A percentile compares a stretch with the other conserved stretches of the same genome.
phyloP scores from a whole-genome alignment of 23 tunicate genomes.

The Phallusia fumigata region DNA sequence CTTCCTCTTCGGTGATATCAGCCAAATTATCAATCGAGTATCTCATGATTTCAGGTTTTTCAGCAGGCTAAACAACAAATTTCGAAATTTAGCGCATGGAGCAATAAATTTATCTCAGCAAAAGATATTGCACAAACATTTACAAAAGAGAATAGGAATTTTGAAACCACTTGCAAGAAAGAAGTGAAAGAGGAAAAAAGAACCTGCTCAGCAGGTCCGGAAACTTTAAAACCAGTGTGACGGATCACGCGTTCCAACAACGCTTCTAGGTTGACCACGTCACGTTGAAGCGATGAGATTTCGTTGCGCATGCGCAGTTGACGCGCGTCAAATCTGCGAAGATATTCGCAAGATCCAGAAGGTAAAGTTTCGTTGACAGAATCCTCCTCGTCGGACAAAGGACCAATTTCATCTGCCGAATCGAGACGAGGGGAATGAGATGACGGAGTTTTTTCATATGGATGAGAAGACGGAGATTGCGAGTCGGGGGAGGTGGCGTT shows the following conservation, averaged over 20 bases:
- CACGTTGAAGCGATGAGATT: background rate
- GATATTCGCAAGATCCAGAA: slow-evolving; percentile 10
- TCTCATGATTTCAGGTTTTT: slow-evolving; percentile 23
- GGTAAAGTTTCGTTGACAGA: too few relatives aligned
- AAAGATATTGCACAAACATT: background rate
- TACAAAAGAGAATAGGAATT: background rate
- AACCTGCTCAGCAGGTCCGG: background rate
- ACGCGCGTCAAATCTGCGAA: slow-evolving; percentile 1
- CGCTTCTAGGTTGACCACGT: background rate
- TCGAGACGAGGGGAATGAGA: background rate
- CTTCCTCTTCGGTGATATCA: slow-evolving; percentile 47
- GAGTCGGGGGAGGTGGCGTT: background rate
- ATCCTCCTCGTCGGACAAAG: background rate
- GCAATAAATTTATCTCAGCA: background rate
- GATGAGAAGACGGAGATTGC: background rate
- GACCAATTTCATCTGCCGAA: background rate
- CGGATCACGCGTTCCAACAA: slow-evolving; percentile 11
- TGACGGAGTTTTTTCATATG: background rate
- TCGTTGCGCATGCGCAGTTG: background rate
- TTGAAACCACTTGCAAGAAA: too few relatives aligned
- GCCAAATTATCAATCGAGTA: slow-evolving; percentile 55
- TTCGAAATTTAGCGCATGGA: background rate
- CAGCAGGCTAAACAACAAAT: slow-evolving; percentile 2
- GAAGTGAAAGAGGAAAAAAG: background rate
- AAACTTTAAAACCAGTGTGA: slow-evolving; percentile 8